phyloP scores from a whole-genome alignment of 2,113 vertebrate species.

The Prinia subflava region DNA sequence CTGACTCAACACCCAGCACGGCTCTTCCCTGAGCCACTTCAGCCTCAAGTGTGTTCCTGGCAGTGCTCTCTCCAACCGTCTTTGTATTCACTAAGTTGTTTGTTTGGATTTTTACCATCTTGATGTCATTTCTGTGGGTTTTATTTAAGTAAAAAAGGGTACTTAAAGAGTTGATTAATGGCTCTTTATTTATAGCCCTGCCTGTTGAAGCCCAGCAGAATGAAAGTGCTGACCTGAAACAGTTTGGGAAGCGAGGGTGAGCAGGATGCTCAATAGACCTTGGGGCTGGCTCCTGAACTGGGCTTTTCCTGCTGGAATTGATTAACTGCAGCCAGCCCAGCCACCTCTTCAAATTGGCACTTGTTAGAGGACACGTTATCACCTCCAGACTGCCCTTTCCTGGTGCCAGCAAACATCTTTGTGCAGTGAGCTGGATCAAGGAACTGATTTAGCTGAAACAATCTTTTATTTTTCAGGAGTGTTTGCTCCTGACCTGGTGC shows the following conservation, averaged over 20 bases:
- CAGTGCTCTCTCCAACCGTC: neutral
- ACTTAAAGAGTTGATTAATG: neutral
- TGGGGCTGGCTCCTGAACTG: neutral
- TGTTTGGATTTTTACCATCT: neutral
- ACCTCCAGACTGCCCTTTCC: neutral
- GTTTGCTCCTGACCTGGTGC: neutral
- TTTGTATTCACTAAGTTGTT: neutral
- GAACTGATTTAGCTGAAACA: neutral
- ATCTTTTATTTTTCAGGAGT: neutral
- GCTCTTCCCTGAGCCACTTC: neutral
- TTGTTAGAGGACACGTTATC: neutral
- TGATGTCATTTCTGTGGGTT: neutral
- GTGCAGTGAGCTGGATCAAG: neutral
- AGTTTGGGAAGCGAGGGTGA: fast-evolving
- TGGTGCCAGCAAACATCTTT: neutral
- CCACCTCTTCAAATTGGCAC: neutral
- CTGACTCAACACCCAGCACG: neutral
- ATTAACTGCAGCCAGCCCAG: neutral
- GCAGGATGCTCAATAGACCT: neutral
- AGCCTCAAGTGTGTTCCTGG: neutral
- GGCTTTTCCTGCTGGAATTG: neutral
- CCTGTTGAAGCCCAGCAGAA: neutral
- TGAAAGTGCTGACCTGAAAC: neutral
- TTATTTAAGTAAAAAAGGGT: neutral
- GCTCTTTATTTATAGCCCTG: neutral